These are phyloP conservation scores for Ptyas mucosa DNA, from an alignment of 2,113 vertebrate genomes.

Conservation along the genomic window DNA sequence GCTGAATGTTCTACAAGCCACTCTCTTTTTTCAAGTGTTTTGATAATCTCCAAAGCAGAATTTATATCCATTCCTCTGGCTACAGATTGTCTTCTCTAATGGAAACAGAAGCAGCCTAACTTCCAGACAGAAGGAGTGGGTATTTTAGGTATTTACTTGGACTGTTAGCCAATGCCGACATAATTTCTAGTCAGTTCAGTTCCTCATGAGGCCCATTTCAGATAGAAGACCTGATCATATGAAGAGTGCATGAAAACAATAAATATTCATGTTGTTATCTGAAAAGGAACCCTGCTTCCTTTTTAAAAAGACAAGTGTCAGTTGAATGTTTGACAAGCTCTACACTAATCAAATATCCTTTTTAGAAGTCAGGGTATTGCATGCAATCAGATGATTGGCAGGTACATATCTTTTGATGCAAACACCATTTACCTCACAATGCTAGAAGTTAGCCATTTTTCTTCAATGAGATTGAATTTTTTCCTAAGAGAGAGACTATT, in stretches of 20 bases:
- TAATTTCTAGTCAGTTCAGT: conserved; percentile 12
- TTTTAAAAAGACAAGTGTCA: not conserved
- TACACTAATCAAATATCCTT: not conserved
- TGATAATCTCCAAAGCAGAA: not conserved
- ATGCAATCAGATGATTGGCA: conserved; percentile 37
- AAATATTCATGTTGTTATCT: not conserved
- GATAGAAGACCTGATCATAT: not conserved
- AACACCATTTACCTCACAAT: conserved; percentile 24
- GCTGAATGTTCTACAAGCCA: not conserved
- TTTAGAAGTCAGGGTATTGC: conserved; percentile 32
- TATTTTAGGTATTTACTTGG: conserved; percentile 8
- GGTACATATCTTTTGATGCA: conserved; percentile 34
- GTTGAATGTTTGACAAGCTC: conserved; percentile 13
- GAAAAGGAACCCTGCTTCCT: not conserved
- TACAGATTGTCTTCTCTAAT: not conserved
- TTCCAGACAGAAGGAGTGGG: not conserved
- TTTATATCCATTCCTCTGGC: not conserved
- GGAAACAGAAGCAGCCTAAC: not conserved
- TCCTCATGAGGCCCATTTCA: not conserved
- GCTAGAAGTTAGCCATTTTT: conserved; percentile 34
- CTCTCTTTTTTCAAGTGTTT: not conserved
- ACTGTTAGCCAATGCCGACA: conserved; percentile 40
- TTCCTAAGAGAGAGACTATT: conserved; percentile 45
- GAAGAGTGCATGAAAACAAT: not conserved
- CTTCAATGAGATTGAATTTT: conserved; percentile 43